Evolutionary conservation across 2,888 invertebrate genomes (phyloP), one percentile per base, ranked within the genome.

Genomic region (Trichopoda pennipes): DNA sequence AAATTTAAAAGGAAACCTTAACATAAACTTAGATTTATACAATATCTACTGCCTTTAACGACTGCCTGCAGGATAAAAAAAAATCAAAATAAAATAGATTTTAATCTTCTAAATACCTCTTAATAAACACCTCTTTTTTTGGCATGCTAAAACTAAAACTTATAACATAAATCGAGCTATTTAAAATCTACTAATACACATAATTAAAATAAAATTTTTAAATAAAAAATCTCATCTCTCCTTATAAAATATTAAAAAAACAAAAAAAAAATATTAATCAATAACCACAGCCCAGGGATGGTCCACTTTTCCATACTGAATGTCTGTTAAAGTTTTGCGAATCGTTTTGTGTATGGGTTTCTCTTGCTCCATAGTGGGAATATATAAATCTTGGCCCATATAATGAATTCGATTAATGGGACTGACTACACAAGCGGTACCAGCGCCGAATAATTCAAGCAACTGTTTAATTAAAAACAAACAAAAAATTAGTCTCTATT

Each of bases 371-470:
- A 94, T 93, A 19, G 96, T 96, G 66, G 97, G 96, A 85, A 97
- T 93, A 66, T 92, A 88, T 38, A 96, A 92, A 72, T 93, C 91
- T 68, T 93, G 92, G 6, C 94, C 95, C 86, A 95, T 88, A 91
- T 96, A 99, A 74, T 95, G 93, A 81, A 99, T 96, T 81, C 94
- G 93, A 76, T 95, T 95, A 73, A 99, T 94, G 0, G 99, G 99
- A 87, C 96, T 97, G 19, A 99, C 96, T 61, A 98, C 93, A 86
- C 97, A 97, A 0, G 99, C 99, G 28, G 99, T 99, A 74, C 99
- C 99, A n/a, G 98, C 94, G 77, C 99, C 99, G 91, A 99, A 99
- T 91, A 99, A 93, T 92, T 99, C 99, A 85, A 98, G 90, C 85
- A 99, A 91, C 98, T 99, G 92, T 19, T 47, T 56, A n/a, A 69